These are phyloP conservation scores for Psittacara wagleri DNA, from an alignment of 2,113 vertebrate species.

Conservation along the genomic window DNA sequence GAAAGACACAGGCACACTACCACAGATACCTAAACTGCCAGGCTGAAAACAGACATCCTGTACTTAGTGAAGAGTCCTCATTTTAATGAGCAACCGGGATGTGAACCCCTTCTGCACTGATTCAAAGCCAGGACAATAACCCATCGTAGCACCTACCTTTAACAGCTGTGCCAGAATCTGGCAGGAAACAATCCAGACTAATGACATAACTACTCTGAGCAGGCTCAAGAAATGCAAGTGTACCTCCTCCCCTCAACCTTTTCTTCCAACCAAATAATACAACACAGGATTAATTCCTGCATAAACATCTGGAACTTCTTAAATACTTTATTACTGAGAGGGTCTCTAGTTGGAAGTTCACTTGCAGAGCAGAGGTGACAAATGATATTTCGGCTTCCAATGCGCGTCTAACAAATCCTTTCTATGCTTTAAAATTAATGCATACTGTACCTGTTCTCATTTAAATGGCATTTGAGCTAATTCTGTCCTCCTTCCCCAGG, in stretches of 20 bases:
- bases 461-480: constrained; percentile 37
- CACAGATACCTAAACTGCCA: not conserved
- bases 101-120: not conserved
- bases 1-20: not conserved
- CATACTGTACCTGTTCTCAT: not conserved
- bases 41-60: not conserved
- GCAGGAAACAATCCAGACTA: constrained; percentile 45
- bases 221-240: constrained; percentile 13
- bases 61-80: not conserved
- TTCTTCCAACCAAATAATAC: constrained; percentile 6
- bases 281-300: constrained; percentile 14
- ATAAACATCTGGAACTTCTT: constrained; percentile 53
- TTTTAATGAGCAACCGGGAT: not conserved
- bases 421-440: constrained; percentile 25
- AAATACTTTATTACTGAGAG: not conserved
- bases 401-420: not conserved
- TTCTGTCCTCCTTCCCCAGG: not conserved
- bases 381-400: not conserved
- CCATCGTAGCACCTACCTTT: not conserved
- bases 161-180: not conserved
- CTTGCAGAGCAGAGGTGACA: not conserved
- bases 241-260: not conserved
- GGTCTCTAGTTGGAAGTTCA: constrained; percentile 2
- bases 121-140: not conserved
- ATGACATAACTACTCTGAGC: constrained; percentile 10